Base-by-base conservation (phyloP, 2,797 vertebrate species). In the Vespertilio murinus region DNA sequence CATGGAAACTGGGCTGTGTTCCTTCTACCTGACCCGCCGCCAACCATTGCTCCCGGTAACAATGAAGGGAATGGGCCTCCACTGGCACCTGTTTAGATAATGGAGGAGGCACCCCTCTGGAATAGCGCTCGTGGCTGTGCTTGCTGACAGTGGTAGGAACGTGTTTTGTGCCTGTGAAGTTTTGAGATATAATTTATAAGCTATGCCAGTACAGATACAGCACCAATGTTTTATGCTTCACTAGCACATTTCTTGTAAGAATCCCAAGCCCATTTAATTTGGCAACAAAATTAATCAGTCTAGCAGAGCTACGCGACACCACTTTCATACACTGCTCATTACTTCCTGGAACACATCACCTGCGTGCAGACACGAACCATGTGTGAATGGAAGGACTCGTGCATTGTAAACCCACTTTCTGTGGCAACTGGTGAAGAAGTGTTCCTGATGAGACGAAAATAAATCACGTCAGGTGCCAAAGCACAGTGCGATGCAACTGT, bases 211-310 rank as follows among this genome's bases (percentile, higher is more conserved):
- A 54, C n/a, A 96, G 33, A 88, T 42, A 69, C 23, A 56, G 42
- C 25, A 78, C 40, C 56, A 28, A n/a, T 88, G 67, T 91, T 97
- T 94, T 95, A 75, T 96, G 74, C 84, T 96, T 96, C 93, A 96
- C 40, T 86, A 96, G 69, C 52, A 95, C n/a, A 67, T 95, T 96
- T 86, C 67, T 94, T 64, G 61, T 52, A 92, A 84, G 79, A 49
- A 71, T 81, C 56, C 38, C 23, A 64, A 84, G 28, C 54, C 45
- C 69, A 30, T 61, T 95, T 93, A 95, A 85, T 74, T 69, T 49
- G 83, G 65, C 56, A 90, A 87, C 78, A 91, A 87, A 82, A 69
- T 77, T 80, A 94, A 84, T 89, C 77, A 85, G 28, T 83, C 10
- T 33, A 13, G 33, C 59, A 30, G 38, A 69, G 8, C 56, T 95